These are phyloP conservation scores for Tor tambroides DNA, from an alignment of 2,113 vertebrate species.

Conservation along the genomic window DNA sequence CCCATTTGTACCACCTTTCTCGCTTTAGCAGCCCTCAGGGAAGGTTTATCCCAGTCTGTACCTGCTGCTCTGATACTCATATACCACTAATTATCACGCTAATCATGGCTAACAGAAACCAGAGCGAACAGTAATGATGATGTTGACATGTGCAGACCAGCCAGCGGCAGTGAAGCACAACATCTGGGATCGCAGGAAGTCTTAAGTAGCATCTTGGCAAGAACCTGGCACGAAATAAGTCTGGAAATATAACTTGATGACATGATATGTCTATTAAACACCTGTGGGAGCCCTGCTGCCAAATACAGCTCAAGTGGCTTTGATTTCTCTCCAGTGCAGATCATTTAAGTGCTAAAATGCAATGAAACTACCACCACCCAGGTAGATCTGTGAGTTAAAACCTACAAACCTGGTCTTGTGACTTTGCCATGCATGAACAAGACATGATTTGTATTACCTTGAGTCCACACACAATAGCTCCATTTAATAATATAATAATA, in stretches of 20 bases:
- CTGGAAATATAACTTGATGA: conserved; percentile 11
- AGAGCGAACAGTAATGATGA: background rate
- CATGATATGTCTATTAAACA: background rate
- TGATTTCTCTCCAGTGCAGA: background rate
- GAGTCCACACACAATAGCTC: conserved; percentile 13
- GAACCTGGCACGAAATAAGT: background rate
- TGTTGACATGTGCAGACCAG: background rate
- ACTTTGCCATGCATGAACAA: conserved; percentile 18
- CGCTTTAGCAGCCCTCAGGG: background rate
- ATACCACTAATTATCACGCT: background rate
- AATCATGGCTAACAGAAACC: background rate
- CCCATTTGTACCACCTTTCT: background rate
- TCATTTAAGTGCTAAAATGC: background rate
- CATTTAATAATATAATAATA: too few relatives aligned
- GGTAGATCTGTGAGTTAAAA: background rate
- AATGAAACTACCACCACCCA: conserved; percentile 1
- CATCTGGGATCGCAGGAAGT: background rate
- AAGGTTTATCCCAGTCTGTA: background rate
- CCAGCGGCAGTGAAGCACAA: background rate
- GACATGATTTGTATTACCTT: conserved; percentile 12
- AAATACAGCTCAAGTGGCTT: background rate
- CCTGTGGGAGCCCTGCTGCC: background rate
- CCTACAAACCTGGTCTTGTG: conserved; percentile 45
- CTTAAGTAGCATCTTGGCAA: background rate
- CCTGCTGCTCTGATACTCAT: background rate